Evolutionary conservation across 2,113 vertebrate species (phyloP).

Genomic region (Phalacrocorax pelagicus): DNA sequence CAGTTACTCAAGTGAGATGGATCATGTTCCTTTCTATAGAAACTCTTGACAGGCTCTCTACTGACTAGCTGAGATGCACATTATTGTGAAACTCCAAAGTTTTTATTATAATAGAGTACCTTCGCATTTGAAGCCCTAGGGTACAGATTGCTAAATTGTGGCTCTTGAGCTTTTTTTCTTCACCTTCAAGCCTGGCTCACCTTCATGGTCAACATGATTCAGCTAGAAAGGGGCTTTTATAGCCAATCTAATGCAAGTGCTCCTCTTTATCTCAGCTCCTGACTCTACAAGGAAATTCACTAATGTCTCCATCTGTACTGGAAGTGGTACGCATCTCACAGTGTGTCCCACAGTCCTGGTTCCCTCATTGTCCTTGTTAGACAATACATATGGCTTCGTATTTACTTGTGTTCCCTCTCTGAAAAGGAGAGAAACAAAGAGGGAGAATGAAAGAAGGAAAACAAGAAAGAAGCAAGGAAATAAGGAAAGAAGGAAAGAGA

Average conservation of each 20-base stretch:
- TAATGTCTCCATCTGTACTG: not conserved
- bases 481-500: not conserved
- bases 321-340: not conserved
- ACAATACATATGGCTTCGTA: not conserved
- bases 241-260: not conserved
- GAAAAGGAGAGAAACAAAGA: not conserved
- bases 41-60: not conserved
- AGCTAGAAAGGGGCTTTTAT: not conserved
- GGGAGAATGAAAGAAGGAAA: not conserved
- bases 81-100: not conserved
- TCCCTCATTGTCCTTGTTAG: not conserved
- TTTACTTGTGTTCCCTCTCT: not conserved
- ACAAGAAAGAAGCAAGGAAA: not conserved
- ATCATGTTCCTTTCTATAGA: not conserved
- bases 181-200: not conserved
- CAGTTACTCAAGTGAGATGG: not conserved
- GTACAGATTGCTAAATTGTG: not conserved
- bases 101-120: not conserved
- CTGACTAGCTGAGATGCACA: not conserved
- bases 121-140: not conserved
- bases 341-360: not conserved
- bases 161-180: not conserved
- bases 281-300: not conserved
- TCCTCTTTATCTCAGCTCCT: not conserved
- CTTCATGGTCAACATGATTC: not conserved